Evolutionary conservation across 2,888 invertebrate species (phyloP).

Genomic region (Drosophila merina): DNA sequence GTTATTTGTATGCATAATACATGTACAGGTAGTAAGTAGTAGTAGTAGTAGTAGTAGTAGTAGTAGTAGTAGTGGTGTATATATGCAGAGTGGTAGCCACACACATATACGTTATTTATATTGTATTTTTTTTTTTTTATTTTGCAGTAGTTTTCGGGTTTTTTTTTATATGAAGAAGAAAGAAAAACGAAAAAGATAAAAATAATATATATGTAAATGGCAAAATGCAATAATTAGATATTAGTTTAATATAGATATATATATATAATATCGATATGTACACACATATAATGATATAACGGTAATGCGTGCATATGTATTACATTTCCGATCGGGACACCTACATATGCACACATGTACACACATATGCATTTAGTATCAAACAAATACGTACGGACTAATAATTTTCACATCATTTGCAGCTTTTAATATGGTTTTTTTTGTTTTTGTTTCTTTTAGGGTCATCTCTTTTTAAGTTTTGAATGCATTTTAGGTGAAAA

Average conservation of each 20-base stretch:
- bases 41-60: constrained; percentile 22
- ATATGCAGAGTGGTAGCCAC: constrained; percentile 80
- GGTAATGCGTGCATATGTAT: constrained; percentile 67
- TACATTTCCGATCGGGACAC: constrained; percentile 11
- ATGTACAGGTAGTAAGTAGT: constrained; percentile 78
- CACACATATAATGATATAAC: constrained; percentile 66
- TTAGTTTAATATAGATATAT: constrained; percentile 78
- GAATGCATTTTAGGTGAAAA: constrained; percentile 70
- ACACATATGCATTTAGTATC: constrained; percentile 75
- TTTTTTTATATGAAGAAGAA: constrained; percentile 82
- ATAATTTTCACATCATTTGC: constrained; percentile 63
- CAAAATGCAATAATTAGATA: constrained; percentile 84
- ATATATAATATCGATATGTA: constrained; percentile 75
- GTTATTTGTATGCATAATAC: constrained; percentile 77
- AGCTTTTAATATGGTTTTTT: constrained; percentile 33
- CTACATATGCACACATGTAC: constrained; percentile 70
- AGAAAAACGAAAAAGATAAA: constrained; percentile 84
- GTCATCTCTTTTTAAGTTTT: constrained; percentile 41
- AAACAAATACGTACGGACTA: constrained; percentile 77
- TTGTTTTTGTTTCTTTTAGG: constrained; percentile 43
- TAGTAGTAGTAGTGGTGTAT: constrained; percentile 74
- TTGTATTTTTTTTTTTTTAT: constrained; percentile 58
- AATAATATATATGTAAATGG: constrained; percentile 84
- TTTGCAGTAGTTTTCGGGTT: constrained; percentile 70
- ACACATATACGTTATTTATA: constrained; percentile 78